A percentile compares a stretch with the other conserved stretches of the same genome.
phyloP scores from a whole-genome alignment of 2,113 vertebrate species.

The Alaudala cheleensis region DNA sequence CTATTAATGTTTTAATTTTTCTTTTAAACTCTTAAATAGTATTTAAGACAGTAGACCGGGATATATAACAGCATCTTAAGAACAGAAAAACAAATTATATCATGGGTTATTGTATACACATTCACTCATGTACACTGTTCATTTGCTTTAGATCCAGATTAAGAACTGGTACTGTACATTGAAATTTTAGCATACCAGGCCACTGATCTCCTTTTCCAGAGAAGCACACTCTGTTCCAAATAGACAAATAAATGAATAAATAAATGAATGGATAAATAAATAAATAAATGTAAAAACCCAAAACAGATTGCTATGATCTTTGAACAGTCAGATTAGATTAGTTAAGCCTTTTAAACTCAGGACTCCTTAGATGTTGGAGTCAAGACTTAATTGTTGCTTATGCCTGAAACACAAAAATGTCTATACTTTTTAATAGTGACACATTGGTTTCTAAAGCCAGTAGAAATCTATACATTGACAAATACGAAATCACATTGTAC shows the following conservation, averaged over 20 bases:
- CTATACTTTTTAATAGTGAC: not conserved
- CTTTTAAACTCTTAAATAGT: not conserved
- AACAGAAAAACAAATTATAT: not conserved
- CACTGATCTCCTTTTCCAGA: conserved; percentile 27
- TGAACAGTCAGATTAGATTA: not conserved
- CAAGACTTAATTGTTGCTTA: not conserved
- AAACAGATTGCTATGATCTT: not conserved
- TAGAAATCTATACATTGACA: not conserved
- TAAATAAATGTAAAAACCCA: not conserved
- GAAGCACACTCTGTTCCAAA: conserved; percentile 24
- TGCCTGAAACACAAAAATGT: not conserved
- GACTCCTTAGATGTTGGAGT: conserved; percentile 25
- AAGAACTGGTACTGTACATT: not conserved
- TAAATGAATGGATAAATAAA: not conserved
- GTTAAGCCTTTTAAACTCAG: conserved; percentile 17
- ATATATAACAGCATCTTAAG: not conserved
- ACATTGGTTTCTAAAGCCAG: not conserved
- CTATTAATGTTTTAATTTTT: not conserved
- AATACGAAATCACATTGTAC: not conserved
- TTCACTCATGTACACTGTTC: not conserved
- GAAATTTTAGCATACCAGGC: not conserved
- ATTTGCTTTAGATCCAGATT: not conserved
- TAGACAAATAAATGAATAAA: not conserved
- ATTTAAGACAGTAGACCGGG: not conserved
- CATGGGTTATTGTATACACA: not conserved